phyloP scores from a whole-genome alignment of 2,888 invertebrate species.

The Mimumesa dahlbomi region DNA sequence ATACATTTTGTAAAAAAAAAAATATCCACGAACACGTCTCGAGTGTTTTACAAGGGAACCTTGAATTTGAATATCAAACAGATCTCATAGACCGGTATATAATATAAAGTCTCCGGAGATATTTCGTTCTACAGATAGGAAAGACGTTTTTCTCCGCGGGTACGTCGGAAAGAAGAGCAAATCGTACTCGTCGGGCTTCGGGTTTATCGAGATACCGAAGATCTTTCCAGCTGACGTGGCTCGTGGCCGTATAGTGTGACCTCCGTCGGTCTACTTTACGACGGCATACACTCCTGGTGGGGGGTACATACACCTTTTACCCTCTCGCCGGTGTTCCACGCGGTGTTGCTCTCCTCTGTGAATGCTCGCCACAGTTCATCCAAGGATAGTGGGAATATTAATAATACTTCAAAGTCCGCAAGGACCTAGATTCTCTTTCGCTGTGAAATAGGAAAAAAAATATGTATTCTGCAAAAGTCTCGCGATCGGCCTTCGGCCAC shows the following conservation, averaged over 20 bases:
- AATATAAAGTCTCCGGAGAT: no score
- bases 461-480: background rate
- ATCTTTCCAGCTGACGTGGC: constrained; percentile 64
- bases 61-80: no score
- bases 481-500: constrained; percentile 17
- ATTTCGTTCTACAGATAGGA: no score
- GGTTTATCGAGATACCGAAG: constrained; percentile 50
- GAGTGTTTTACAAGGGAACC: no score
- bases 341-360: constrained; percentile 15
- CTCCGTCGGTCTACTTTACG: constrained; percentile 62
- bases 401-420: constrained; percentile 18
- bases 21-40: background rate
- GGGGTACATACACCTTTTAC: constrained; percentile 47
- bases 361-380: constrained; percentile 32
- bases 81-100: no score
- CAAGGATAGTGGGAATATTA: constrained; percentile 51
- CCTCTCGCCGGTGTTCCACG: constrained; percentile 32
- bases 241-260: constrained; percentile 47
- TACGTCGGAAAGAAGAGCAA: constrained; percentile 25
- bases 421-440: constrained; percentile 17
- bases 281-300: constrained; percentile 35
- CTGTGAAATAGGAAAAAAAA: constrained; percentile 1
- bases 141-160: no score
- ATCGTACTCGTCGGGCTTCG: constrained; percentile 22
- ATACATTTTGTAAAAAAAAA: no score